These are phyloP conservation scores for Lepus americanus DNA, from an alignment of 2,113 vertebrate species.

Conservation along the genomic window DNA sequence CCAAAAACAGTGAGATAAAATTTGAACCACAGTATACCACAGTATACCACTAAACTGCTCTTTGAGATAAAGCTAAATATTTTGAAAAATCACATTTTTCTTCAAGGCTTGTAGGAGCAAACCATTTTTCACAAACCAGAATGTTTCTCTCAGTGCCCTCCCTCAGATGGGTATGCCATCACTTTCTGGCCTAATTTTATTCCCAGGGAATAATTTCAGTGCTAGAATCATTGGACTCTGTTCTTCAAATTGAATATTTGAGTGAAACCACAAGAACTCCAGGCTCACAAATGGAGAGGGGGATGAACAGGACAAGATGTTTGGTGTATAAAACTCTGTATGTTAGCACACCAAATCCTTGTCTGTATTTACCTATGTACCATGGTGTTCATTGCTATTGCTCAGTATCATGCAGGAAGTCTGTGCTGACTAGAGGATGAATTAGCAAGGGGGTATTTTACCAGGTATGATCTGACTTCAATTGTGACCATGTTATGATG, in stretches of 20 bases:
- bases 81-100: conserved; percentile 52
- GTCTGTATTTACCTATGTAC: conserved; percentile 64
- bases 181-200: conserved; percentile 58
- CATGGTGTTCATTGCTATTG: not conserved
- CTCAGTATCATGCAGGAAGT: conserved; percentile 57
- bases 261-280: not conserved
- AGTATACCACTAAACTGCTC: conserved; percentile 38
- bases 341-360: conserved; percentile 32
- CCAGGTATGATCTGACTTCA: conserved; percentile 59
- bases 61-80: conserved; percentile 59
- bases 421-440: conserved; percentile 55
- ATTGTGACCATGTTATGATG: conserved; percentile 77
- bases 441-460: conserved; percentile 53
- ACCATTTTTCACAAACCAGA: not conserved
- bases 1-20: conserved; percentile 63
- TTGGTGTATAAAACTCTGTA: conserved; percentile 28
- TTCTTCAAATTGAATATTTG: conserved; percentile 60
- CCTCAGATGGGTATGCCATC: not conserved
- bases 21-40: conserved; percentile 66
- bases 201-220: conserved; percentile 47
- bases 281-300: conserved; percentile 36
- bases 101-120: conserved; percentile 18
- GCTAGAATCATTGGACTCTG: conserved; percentile 45
- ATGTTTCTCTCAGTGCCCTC: not conserved
- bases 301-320: conserved; percentile 62